Evolutionary conservation across 2,888 invertebrate species (phyloP), one percentile per base, ranked within the genome.

Genomic region (Apodemia hepburni): DNA sequence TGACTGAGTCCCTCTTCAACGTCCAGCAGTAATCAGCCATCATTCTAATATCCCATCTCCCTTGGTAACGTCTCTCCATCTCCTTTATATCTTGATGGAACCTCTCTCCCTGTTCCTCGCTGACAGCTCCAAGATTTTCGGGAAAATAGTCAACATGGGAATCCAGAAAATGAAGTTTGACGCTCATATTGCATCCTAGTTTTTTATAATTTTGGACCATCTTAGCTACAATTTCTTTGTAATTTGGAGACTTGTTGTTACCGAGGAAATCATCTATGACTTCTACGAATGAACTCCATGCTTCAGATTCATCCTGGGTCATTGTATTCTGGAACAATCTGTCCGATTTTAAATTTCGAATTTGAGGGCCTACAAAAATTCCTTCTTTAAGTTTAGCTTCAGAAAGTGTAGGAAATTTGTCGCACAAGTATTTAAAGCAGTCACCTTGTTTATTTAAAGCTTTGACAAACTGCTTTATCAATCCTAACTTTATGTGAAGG

Each of bases 341-440:
- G 27, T 47, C 60, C 27, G 15, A 27, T 15, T 47, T 49, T 7
- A 60, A 15, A 47, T 47, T 60, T 22, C 60, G 22, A 49, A 60
- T 60, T 18, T 60, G 15, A 35, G 35, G 7, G 35, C 35, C 35
- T 35, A 7, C 7, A 35, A 35, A 35, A 35, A 35, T 35, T 35
- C 49, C 29, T 60, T 60, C 60, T 47, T 60, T 60, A 12, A 60
- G 60, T 49, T 60, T 60, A 49, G 60, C 60, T 47, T 60, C 29
- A 15, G 29, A 60, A 27, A 47, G 29, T 15, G n/a, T 11, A n/a
- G 60, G 49, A 47, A 60, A 59, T 59, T 63, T 63, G 59, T 29
- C 42, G 15, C 29, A 63, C 22, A n/a, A 63, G 17, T 11, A 59
- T 18, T 38, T 17, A 27, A 59, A 17, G 22, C 49, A 35, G 17